Evolutionary conservation across 1,140 invertebrate genomes (phyloP).

Genomic region (Hesperophylax magnus): DNA sequence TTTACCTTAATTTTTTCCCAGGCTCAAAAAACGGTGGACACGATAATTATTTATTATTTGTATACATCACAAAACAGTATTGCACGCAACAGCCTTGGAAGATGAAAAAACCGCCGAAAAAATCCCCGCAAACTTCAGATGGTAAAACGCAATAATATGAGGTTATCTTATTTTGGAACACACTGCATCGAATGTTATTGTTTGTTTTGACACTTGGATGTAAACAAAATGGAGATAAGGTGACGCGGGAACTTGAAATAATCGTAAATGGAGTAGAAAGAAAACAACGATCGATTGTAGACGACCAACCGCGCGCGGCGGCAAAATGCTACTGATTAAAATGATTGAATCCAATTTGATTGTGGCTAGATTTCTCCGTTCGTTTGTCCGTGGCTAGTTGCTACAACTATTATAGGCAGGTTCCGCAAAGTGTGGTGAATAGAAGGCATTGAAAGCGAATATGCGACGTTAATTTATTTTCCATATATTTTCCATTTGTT

Average conservation of each 20-base stretch:
- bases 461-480: no score
- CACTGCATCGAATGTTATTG: no score
- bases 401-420: conserved; percentile 8
- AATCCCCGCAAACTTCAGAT: conserved; percentile 11
- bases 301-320: conserved; percentile 20
- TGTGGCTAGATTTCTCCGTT: conserved; percentile 12
- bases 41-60: background rate
- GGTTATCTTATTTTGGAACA: background rate
- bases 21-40: background rate
- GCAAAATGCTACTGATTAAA: conserved; percentile 30
- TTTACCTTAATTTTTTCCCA: conserved; percentile 4
- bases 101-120: background rate
- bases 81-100: conserved; percentile 31
- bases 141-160: background rate
- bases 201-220: conserved; percentile 12
- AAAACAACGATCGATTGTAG: background rate
- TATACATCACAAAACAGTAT: conserved; percentile 20
- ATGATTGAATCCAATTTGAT: conserved; percentile 11
- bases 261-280: background rate
- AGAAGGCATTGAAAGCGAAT: no score
- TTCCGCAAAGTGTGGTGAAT: conserved; percentile 1
- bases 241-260: background rate
- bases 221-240: conserved; percentile 21
- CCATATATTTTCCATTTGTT: no score
- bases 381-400: background rate